A percentile compares a stretch with the other conserved stretches of the same genome.
These are phyloP conservation scores for Scaeva pyrastri DNA, from an alignment of 2,888 invertebrate genomes.

Conservation along the genomic window DNA sequence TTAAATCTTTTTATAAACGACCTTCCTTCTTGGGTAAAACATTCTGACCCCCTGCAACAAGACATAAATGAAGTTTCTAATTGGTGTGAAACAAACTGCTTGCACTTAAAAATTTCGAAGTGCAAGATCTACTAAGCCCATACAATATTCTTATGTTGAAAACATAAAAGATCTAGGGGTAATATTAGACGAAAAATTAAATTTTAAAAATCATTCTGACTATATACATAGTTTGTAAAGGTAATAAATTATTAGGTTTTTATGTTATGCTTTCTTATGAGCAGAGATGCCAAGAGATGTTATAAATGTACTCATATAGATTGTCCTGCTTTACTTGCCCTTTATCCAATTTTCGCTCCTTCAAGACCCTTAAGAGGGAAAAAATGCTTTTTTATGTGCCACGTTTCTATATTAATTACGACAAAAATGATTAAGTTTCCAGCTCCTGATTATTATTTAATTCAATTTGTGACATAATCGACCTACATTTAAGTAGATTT, in stretches of 20 bases:
- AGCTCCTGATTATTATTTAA: no score
- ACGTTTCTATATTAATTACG: not conserved
- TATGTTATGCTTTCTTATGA: no score
- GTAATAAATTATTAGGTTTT: not conserved
- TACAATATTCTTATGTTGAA: not conserved
- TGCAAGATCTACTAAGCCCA: not conserved
- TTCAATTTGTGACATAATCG: no score
- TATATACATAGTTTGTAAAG: not conserved
- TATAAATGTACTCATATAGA: no score
- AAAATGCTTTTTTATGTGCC: no score
- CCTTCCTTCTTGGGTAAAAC: not conserved
- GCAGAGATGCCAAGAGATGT: no score
- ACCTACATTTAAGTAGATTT: no score
- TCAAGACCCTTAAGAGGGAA: not conserved
- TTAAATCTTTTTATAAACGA: not conserved
- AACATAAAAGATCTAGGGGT: not conserved
- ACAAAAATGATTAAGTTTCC: no score
- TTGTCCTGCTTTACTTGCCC: no score
- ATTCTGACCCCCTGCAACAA: conserved; percentile 1
- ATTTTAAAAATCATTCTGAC: not conserved
- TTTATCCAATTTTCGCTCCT: no score
- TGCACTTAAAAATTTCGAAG: not conserved
- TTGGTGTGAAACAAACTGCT: conserved; percentile 6
- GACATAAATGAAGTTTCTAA: not conserved
- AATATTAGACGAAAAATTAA: not conserved